phyloP scores from a whole-genome alignment of 2,113 vertebrate species.

The Galbula dea region DNA sequence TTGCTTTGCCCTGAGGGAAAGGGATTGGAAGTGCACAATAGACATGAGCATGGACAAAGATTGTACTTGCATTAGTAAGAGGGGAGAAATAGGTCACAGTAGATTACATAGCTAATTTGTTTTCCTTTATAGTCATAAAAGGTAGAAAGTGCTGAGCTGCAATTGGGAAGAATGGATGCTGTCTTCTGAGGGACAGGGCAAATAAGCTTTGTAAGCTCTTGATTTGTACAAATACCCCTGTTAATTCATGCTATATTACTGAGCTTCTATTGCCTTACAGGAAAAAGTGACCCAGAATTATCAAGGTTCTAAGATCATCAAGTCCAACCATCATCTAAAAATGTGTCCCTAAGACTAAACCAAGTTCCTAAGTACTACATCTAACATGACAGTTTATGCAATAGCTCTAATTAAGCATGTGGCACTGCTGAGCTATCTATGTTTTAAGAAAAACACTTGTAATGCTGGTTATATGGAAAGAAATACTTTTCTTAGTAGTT shows the following conservation, averaged over 20 bases:
- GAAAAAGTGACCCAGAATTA: neutral
- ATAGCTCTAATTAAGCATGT: neutral
- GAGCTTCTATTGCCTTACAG: neutral
- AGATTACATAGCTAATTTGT: neutral
- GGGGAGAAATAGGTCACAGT: neutral
- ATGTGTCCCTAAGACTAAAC: too few species aligned
- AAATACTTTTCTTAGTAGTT: neutral
- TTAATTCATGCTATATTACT: neutral
- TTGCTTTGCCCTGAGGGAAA: slow-evolving; percentile 13
- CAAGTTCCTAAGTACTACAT: too few species aligned
- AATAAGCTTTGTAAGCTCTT: neutral
- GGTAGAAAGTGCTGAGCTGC: neutral
- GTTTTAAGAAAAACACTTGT: neutral
- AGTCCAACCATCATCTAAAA: too few species aligned
- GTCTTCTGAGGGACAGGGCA: neutral
- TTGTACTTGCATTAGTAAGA: neutral
- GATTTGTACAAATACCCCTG: neutral
- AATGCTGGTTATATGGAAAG: neutral
- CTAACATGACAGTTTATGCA: neutral
- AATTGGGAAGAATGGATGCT: neutral
- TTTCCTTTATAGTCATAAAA: neutral
- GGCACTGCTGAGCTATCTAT: neutral
- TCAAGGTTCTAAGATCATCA: too few species aligned
- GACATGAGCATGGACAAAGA: neutral
- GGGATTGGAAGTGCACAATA: neutral